phyloP scores from a whole-genome alignment of 2,888 invertebrate species.

The Dromius quadrimaculatus region DNA sequence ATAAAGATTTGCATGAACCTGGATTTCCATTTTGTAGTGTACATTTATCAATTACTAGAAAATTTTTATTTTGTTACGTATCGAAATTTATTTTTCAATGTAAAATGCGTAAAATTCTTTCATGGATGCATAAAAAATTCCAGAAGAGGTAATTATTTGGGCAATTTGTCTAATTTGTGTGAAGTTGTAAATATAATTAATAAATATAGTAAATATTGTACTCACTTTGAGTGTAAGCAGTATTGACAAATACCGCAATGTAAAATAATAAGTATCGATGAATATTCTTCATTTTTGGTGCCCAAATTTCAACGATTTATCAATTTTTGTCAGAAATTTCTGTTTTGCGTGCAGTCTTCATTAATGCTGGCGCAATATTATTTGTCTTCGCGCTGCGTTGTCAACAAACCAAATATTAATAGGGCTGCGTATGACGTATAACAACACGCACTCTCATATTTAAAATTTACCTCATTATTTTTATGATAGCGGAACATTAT shows the following conservation, averaged over 20 bases:
- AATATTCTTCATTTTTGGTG: conserved; percentile 16
- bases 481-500: conserved; percentile 20
- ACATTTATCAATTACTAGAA: conserved; percentile 54
- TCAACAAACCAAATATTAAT: conserved; percentile 38
- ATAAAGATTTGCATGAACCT: conserved; percentile 60
- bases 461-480: conserved; percentile 29
- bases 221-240: conserved; percentile 28
- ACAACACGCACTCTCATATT: conserved; percentile 18
- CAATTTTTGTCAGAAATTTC: conserved; percentile 12
- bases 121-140: background rate
- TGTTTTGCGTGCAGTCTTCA: conserved; percentile 9
- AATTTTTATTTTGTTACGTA: conserved; percentile 2
- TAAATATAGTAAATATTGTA: background rate
- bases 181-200: background rate
- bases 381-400: conserved; percentile 38
- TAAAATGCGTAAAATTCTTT: background rate
- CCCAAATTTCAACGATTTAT: background rate
- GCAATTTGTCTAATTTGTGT: too few species aligned
- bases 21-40: conserved; percentile 56
- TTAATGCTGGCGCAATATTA: conserved; percentile 23
- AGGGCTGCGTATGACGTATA: conserved; percentile 22
- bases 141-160: too few species aligned
- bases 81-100: background rate
- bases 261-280: conserved; percentile 17
- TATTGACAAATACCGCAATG: background rate